Evolutionary conservation across 2,797 vertebrate species (phyloP).

Genomic region (Anguilla obscura): DNA sequence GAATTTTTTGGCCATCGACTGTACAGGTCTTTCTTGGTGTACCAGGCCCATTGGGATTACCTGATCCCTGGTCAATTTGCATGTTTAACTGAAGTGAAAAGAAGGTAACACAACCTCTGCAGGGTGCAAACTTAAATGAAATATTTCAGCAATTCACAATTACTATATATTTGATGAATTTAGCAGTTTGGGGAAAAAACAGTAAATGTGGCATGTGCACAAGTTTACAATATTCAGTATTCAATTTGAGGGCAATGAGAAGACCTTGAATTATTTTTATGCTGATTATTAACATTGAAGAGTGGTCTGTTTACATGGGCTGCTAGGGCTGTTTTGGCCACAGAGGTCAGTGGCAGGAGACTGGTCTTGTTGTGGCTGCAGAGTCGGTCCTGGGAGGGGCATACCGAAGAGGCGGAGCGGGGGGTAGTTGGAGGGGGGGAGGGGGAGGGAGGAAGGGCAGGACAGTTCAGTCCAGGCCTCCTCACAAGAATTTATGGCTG

Average conservation of each 20-base stretch:
- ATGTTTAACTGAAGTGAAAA: too few species aligned
- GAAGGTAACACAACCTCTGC: too few species aligned
- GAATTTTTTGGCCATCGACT: too few species aligned
- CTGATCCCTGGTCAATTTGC: too few species aligned
- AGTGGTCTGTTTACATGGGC: neutral
- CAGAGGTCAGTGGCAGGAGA: neutral
- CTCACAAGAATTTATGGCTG: slow-evolving; percentile 38
- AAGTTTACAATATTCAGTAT: neutral
- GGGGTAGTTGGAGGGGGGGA: neutral
- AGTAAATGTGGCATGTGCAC: too few species aligned
- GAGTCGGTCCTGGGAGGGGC: neutral
- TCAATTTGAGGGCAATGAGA: slow-evolving; percentile 3
- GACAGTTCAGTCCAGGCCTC: slow-evolving; percentile 11
- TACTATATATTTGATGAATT: too few species aligned
- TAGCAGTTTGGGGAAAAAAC: too few species aligned
- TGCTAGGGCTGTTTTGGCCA: neutral
- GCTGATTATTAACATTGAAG: neutral
- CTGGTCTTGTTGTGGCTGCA: neutral
- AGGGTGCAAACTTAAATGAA: too few species aligned
- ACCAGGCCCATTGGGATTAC: too few species aligned
- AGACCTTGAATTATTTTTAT: neutral
- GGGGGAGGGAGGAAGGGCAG: neutral
- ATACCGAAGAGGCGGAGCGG: too few species aligned
- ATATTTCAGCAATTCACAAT: too few species aligned
- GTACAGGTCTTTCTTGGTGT: too few species aligned